phyloP scores from a whole-genome alignment of 1,140 invertebrate genomes.

The Cryptotermes secundus region DNA sequence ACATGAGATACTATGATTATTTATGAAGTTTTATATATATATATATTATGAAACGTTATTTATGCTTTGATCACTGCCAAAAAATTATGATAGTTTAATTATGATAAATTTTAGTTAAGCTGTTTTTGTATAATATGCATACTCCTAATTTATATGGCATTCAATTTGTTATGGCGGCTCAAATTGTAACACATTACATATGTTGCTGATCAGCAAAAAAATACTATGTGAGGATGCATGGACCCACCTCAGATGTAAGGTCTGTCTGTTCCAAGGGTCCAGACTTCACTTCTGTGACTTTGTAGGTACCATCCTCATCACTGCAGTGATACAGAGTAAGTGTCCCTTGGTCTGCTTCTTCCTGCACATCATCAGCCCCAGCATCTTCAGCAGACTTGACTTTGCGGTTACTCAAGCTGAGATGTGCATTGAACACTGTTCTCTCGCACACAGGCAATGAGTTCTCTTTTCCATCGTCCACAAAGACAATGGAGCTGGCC shows the following conservation, averaged over 20 bases:
- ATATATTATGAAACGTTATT: too few relatives aligned
- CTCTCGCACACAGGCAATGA: slow-evolving; percentile 63
- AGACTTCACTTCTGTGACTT: slow-evolving; percentile 83
- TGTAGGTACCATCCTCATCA: slow-evolving; percentile 77
- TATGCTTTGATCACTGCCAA: too few relatives aligned
- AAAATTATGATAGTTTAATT: too few relatives aligned
- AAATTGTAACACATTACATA: too few relatives aligned
- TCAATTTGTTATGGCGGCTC: too few relatives aligned
- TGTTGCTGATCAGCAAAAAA: too few relatives aligned
- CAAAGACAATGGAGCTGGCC: slow-evolving; percentile 62
- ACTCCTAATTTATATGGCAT: too few relatives aligned
- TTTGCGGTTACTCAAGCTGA: slow-evolving; percentile 60
- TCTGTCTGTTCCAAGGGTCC: slow-evolving; percentile 79
- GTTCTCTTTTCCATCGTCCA: slow-evolving; percentile 85
- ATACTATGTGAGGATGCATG: not conserved
- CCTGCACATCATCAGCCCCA: slow-evolving; percentile 43
- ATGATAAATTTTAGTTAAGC: too few relatives aligned
- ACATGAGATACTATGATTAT: too few relatives aligned
- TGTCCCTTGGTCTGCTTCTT: slow-evolving; percentile 31
- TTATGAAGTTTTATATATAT: too few relatives aligned
- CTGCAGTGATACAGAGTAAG: slow-evolving; percentile 69
- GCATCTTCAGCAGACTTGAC: slow-evolving; percentile 41
- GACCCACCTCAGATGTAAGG: slow-evolving; percentile 68
- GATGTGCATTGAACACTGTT: slow-evolving; percentile 63
- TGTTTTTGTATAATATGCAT: too few relatives aligned